Evolutionary conservation across 2,797 vertebrate genomes (phyloP).

Genomic region (Petrocephalus sullivani): DNA sequence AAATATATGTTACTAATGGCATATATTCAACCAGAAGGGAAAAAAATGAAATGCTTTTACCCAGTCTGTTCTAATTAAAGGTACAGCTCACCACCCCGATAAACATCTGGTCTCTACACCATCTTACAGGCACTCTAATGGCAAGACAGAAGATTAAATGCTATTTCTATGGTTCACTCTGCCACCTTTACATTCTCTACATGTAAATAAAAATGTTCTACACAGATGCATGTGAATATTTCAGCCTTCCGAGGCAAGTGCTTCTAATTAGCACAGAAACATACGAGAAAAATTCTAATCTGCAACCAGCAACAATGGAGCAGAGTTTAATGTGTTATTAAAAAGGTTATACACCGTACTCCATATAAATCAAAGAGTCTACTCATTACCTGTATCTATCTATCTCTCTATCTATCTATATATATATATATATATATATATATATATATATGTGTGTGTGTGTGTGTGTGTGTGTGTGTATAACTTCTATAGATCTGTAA

Average conservation of each 20-base stretch:
- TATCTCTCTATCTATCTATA: too few relatives aligned
- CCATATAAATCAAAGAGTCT: not conserved
- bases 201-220: not conserved
- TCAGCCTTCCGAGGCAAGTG: not conserved
- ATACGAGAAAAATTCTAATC: not conserved
- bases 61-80: not conserved
- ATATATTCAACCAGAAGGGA: not conserved
- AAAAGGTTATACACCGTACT: not conserved
- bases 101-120: not conserved
- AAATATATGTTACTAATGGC: not conserved
- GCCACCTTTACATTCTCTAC: not conserved
- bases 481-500: not conserved
- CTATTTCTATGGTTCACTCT: not conserved
- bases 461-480: not conserved
- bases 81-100: not conserved
- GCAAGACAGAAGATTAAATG: not conserved
- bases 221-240: not conserved
- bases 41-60: not conserved
- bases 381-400: not conserved
- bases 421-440: too few relatives aligned
- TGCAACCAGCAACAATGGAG: not conserved
- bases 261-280: not conserved
- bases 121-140: not conserved
- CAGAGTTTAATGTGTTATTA: not conserved
- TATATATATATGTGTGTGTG: too few relatives aligned